Base-by-base conservation (phyloP, 2,797 vertebrate genomes). In the Varecia variegata region DNA sequence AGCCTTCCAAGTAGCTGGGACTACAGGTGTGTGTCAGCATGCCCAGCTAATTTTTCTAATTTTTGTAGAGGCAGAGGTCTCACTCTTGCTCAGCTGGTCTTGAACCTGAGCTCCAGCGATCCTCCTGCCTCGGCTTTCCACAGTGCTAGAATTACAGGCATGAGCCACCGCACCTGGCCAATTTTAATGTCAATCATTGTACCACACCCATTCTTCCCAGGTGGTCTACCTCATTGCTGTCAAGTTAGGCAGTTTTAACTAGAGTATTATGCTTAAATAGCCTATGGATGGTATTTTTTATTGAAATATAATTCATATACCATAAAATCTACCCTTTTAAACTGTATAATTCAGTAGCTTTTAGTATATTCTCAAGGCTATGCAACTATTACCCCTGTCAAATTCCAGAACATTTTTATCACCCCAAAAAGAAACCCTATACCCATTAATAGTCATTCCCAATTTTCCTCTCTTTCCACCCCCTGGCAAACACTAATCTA, bases 291-390 rank as follows among this genome's bases (percentile, higher is more conserved):
- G 13, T 40, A 62, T 82, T 82, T 62, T 15, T 76, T 50, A 62
- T 70, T 71, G 35, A 96, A 93, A 95, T 50, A 52, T 62, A 84
- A 92, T 71, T 71, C 54, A 84, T 27, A 84, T 84, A 65, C 27
- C 45, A 58, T 76, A 70, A 95, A 90, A 65, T 76, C 27, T 10
- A 52, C 35, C 18, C 52, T 23, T 56, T 56, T 56, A 23, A 23
- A 56, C 21, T 54, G 8, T 56, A 3, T 56, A 77, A 5, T 89
- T 90, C 23, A 13, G 27, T 62, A 27, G 5, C 45, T 56, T 84
- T 82, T 90, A 43, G 43, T 62, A 81, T 30, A 93, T 70, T 90
- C 23, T 35, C 60, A 56, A 79, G n/a, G 14, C 62, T 70, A 0
- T 50, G 6, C 54, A 71, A 71, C 70, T 17, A 71, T 27, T 45